phyloP scores from a whole-genome alignment of 2,888 invertebrate species.

The Coenonympha arcania region DNA sequence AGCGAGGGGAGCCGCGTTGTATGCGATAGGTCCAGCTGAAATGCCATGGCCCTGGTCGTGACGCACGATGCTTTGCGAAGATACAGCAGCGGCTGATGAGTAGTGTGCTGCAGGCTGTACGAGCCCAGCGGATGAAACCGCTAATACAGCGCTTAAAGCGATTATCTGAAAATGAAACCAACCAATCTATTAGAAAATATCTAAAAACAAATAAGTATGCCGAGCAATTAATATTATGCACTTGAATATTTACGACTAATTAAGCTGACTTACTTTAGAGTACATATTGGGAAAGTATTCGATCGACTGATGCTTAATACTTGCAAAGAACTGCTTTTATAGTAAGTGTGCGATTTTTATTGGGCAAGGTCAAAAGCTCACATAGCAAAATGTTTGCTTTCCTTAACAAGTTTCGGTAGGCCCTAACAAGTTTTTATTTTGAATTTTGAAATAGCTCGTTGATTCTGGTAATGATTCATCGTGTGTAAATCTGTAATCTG shows the following conservation, averaged over 20 bases:
- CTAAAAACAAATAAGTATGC: neutral
- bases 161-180: neutral
- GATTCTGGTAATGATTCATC: no score
- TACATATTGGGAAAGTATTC: slow-evolving; percentile 42
- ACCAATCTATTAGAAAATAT: neutral
- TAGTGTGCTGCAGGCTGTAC: slow-evolving; percentile 51
- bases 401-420: neutral
- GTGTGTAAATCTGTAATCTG: no score
- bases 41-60: slow-evolving; percentile 35
- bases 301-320: slow-evolving; percentile 6
- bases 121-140: slow-evolving; percentile 56
- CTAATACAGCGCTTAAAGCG: slow-evolving; percentile 52
- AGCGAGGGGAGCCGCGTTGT: slow-evolving; percentile 30
- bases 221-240: neutral
- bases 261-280: slow-evolving; percentile 50
- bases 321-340: slow-evolving; percentile 2
- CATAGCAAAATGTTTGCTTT: neutral
- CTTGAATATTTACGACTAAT: slow-evolving; percentile 1
- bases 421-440: neutral
- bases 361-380: slow-evolving; percentile 8
- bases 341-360: neutral
- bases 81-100: slow-evolving; percentile 51
- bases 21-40: slow-evolving; percentile 33
- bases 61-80: slow-evolving; percentile 55
- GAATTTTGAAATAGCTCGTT: neutral